Evolutionary conservation across 2,888 invertebrate species (phyloP).

Genomic region (Eupeodes latifasciatus): DNA sequence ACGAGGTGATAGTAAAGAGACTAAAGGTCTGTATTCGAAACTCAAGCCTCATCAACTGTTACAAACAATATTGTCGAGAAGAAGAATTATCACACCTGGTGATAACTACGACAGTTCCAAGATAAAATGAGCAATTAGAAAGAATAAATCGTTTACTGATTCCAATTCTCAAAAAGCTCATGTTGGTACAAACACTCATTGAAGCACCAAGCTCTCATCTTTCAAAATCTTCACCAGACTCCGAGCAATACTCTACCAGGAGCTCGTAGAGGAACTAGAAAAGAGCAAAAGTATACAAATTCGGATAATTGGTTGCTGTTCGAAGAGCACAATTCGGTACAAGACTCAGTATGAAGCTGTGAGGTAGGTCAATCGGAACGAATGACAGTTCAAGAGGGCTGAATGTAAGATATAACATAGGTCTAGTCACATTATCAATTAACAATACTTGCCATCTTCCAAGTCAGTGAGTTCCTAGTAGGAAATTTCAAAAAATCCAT

Average conservation of each 20-base stretch:
- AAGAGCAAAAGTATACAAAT: neutral
- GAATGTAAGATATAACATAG: no score
- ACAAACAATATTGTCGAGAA: neutral
- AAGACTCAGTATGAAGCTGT: no score
- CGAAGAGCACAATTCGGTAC: no score
- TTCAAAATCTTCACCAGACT: neutral
- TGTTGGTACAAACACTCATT: neutral
- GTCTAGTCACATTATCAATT: no score
- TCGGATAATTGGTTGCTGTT: no score
- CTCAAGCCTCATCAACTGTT: neutral
- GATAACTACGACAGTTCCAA: neutral
- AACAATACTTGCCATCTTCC: no score
- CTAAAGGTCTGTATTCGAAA: constrained; percentile 51
- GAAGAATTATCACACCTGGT: neutral
- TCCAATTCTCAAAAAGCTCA: neutral
- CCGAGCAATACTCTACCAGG: neutral
- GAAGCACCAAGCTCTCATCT: neutral
- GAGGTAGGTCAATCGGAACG: no score
- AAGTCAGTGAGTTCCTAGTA: no score
- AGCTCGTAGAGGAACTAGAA: neutral
- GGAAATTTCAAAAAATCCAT: no score
- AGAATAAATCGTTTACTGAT: neutral
- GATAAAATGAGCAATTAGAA: constrained; percentile 3
- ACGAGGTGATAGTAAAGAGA: constrained; percentile 79
- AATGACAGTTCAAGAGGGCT: no score